A percentile compares a stretch with the other conserved stretches of the same genome.
phyloP scores from a whole-genome alignment of 2,888 invertebrate genomes.

The Eremobia ochroleuca region DNA sequence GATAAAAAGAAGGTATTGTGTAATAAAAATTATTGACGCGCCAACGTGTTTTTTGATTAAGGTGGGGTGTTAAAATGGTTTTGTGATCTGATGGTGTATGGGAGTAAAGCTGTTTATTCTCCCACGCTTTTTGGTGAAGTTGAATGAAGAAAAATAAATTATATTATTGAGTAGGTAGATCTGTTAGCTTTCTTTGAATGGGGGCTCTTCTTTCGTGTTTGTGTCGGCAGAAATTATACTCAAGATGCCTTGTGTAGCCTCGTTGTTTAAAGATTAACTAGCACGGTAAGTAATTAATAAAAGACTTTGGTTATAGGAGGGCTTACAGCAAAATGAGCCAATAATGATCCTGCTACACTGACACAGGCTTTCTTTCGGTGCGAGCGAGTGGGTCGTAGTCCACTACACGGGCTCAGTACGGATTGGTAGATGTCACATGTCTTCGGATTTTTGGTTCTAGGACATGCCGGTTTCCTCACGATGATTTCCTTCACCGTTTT shows the following conservation, averaged over 20 bases:
- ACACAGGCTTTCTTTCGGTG: too few species aligned
- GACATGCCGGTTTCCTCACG: too few species aligned
- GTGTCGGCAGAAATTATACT: neutral
- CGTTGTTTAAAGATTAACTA: neutral
- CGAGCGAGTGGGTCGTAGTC: too few species aligned
- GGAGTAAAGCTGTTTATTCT: conserved; percentile 13
- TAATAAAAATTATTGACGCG: conserved; percentile 53
- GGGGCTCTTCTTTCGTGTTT: neutral
- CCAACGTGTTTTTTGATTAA: conserved; percentile 48
- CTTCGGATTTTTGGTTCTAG: too few species aligned
- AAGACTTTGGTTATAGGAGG: neutral
- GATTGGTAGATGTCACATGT: too few species aligned
- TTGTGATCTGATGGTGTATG: neutral
- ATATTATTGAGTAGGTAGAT: neutral
- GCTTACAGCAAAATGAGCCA: neutral
- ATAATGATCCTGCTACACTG: too few species aligned
- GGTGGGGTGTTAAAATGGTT: conserved; percentile 4
- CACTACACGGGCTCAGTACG: too few species aligned
- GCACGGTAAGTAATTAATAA: neutral
- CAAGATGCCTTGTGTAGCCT: neutral
- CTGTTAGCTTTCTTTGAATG: neutral
- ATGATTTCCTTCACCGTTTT: too few species aligned
- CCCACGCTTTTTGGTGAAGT: neutral
- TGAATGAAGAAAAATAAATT: neutral
- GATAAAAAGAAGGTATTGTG: conserved; percentile 5